These are phyloP conservation scores for Cynodonichthys magdalenae DNA, from an alignment of 2,797 vertebrate genomes.

Conservation along the genomic window DNA sequence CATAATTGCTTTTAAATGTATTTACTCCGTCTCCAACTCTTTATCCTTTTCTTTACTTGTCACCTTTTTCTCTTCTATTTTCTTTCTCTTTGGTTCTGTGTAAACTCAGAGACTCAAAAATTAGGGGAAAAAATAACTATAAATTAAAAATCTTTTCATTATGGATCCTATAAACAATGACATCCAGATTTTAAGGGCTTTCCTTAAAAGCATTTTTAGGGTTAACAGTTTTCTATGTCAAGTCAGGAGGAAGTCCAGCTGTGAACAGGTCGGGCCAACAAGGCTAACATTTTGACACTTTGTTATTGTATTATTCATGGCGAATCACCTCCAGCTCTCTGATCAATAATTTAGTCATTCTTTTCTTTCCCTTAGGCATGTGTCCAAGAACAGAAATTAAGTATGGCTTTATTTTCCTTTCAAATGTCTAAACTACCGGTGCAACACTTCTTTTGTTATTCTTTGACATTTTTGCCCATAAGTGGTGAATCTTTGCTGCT, in stretches of 20 bases:
- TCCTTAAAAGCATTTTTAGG: too few species aligned
- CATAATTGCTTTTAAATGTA: not conserved
- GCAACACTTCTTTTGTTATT: too few species aligned
- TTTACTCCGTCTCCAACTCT: not conserved
- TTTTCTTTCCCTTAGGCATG: slow-evolving; percentile 1
- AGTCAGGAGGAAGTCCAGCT: slow-evolving; percentile 4
- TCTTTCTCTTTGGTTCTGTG: not conserved
- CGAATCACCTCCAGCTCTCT: slow-evolving; percentile 10
- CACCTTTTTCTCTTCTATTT: not conserved
- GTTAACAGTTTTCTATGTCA: slow-evolving; percentile 4
- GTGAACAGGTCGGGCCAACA: not conserved
- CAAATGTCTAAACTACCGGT: too few species aligned
- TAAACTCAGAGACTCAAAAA: not conserved
- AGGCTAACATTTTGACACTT: slow-evolving; percentile 11
- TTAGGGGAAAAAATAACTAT: too few species aligned
- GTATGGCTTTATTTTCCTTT: not conserved
- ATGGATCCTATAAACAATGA: too few species aligned
- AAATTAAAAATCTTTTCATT: too few species aligned
- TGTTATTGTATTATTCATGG: slow-evolving; percentile 43
- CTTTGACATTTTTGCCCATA: too few species aligned
- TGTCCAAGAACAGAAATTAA: slow-evolving; percentile 1
- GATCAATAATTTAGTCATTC: slow-evolving; percentile 34
- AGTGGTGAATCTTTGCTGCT: too few species aligned
- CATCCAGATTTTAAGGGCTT: too few species aligned
- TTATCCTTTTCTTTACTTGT: not conserved